phyloP scores from a whole-genome alignment of 1,140 invertebrate species.

The Aphelenchoides besseyi region DNA sequence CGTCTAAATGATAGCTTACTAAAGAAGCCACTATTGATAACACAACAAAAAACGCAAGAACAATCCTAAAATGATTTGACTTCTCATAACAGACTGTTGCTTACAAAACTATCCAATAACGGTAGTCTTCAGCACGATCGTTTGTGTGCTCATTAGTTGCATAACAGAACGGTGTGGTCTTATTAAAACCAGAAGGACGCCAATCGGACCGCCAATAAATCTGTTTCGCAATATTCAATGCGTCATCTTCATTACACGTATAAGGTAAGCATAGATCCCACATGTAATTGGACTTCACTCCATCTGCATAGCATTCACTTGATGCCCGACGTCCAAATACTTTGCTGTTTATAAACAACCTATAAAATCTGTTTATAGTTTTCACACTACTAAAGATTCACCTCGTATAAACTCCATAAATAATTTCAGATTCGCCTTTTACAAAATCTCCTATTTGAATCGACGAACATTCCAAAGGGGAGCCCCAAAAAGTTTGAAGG shows the following conservation, averaged over 20 bases:
- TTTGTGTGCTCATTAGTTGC: not conserved
- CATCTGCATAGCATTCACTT: not conserved
- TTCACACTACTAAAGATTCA: too few relatives aligned
- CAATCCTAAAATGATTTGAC: not conserved
- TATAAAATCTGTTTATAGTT: too few relatives aligned
- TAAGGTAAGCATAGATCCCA: not conserved
- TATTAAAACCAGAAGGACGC: not conserved
- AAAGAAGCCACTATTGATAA: not conserved
- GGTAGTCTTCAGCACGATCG: not conserved
- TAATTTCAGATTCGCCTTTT: not conserved
- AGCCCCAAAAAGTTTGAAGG: not conserved
- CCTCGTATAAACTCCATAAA: not conserved
- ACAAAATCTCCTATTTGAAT: not conserved
- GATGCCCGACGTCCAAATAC: not conserved
- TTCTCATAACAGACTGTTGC: not conserved
- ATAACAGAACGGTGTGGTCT: not conserved
- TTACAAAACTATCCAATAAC: not conserved
- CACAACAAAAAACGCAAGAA: not conserved
- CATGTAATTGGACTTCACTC: not conserved
- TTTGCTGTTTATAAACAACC: not conserved
- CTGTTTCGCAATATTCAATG: not conserved
- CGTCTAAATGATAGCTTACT: not conserved
- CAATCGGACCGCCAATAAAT: not conserved
- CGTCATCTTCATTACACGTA: not conserved
- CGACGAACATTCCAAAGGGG: not conserved